Evolutionary conservation across 2,888 invertebrate species (phyloP), one percentile per base, ranked within the genome.

Genomic region (Drosophila greeni): DNA sequence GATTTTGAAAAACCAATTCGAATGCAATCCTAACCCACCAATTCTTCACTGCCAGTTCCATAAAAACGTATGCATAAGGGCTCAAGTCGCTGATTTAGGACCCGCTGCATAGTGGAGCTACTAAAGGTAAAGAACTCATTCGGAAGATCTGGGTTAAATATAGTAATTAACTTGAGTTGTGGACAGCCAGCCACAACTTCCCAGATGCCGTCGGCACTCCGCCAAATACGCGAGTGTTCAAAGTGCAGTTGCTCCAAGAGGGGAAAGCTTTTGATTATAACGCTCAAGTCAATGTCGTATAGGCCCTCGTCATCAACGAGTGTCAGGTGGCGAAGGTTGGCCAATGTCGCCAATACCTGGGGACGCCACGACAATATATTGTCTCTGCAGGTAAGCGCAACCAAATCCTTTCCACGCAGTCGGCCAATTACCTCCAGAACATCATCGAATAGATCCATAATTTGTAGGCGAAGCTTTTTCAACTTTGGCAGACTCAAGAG

Each of bases 211-310:
- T 48, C 37, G 12, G 59, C 67, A 29, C 20, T 66, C 6, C 24
- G n/a, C 52, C 59, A 52, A 7, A 67, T 42, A 5, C 36, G 33
- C 9, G 60, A 23, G 11, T 66, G 42, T 12, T 37, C 40, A 9
- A 67, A 8, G 53, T 67, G 59, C 11, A 67, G n/a, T 49, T 59
- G 31, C 26, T 59, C 59, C 48, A 67, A 16, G 0, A 12, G 59
- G 1, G 66, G 58, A 18, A 66, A 66, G 20, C 47, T 36, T 2
- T 42, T 24, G 9, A 53, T 16, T 3, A 52, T 33, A 12, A 23
- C 14, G 20, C 40, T 24, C 8, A 67, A 34, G 7, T 39, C 37
- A 11, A 18, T n/a, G 26, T 20, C 47, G 23, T 12, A 33, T 26
- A 48, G 39, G 4, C 66, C 66, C 23, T 59, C 40, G 34, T 66